Evolutionary conservation across 2,888 invertebrate species (phyloP), one percentile per base, ranked within the genome.

Genomic region (Dyspetes luteomarginatus): DNA sequence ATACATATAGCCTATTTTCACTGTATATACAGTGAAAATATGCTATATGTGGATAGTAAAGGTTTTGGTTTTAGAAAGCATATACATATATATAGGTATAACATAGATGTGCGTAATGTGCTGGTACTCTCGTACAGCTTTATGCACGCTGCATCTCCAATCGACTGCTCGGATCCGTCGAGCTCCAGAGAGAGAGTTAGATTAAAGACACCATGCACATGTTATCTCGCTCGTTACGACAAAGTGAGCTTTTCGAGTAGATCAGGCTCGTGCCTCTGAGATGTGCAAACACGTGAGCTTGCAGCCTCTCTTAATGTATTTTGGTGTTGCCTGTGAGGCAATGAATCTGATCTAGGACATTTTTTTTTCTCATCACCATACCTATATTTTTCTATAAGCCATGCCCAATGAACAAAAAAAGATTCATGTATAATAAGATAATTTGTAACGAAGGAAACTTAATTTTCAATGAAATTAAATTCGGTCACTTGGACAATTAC

Each of bases 191-290:
- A 26, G 5, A 45, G 50, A 67, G n/a, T 15, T 17, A 15, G 52
- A 43, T 60, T 41, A 41, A 22, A 28, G 26, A 36, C 48, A 12
- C 9, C 58, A 60, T 43, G 58, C 48, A 5, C 45, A 43, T 28
- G 45, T 69, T 56, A 60, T 75, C 60, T 75, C 60, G 60, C 60
- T 52, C 67, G 60, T 41, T 68, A 75, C 56, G 67, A 67, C 67
- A 75, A 58, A 67, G 48, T 36, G 67, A 17, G 75, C 67, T 60
- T 60, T 68, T 75, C 75, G 75, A 75, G 75, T 50, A 28, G 75
- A 75, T 75, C 75, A 36, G 58, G 17, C 48, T 43, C 30, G 12
- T 48, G 67, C 43, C 56, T 15, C 30, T 28, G 55, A 9, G 19
- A 30, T 55, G 48, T 65, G 56, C 43, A 30, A 56, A 48, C 50